A percentile compares a stretch with the other conserved stretches of the same genome.
These are phyloP conservation scores for Rhinoptilus africanus DNA, from an alignment of 2,113 vertebrate genomes.

Conservation along the genomic window DNA sequence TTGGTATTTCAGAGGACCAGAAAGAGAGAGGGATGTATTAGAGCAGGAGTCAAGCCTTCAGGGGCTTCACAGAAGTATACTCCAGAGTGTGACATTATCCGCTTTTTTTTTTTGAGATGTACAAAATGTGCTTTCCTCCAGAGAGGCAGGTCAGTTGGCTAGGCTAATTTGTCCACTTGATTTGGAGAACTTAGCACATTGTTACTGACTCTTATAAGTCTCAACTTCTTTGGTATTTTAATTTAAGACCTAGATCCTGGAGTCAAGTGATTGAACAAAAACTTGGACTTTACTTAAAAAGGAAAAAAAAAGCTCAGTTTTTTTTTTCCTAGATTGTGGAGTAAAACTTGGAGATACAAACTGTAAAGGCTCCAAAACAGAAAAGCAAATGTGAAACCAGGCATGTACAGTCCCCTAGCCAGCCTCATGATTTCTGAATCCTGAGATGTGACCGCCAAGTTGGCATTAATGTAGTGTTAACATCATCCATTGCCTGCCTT, in stretches of 20 bases:
- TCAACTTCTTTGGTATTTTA: neutral
- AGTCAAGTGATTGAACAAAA: neutral
- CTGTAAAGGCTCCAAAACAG: neutral
- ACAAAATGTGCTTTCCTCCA: neutral
- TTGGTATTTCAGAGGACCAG: neutral
- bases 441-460: neutral
- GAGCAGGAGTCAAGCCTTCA: neutral
- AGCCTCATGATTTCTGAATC: neutral
- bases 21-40: neutral
- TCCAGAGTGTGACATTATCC: fast-evolving
- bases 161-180: neutral
- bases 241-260: neutral
- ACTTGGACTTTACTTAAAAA: neutral
- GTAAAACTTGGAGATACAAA: neutral
- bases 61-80: neutral
- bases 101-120: neutral
- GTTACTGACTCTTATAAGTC: neutral
- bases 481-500: neutral
- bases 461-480: neutral
- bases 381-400: neutral
- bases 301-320: neutral
- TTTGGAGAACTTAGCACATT: neutral
- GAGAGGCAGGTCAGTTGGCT: neutral
- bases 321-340: neutral
- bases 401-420: neutral